These are phyloP conservation scores for Yasuhikotakia modesta DNA, from an alignment of 2,797 vertebrate species.

Conservation along the genomic window DNA sequence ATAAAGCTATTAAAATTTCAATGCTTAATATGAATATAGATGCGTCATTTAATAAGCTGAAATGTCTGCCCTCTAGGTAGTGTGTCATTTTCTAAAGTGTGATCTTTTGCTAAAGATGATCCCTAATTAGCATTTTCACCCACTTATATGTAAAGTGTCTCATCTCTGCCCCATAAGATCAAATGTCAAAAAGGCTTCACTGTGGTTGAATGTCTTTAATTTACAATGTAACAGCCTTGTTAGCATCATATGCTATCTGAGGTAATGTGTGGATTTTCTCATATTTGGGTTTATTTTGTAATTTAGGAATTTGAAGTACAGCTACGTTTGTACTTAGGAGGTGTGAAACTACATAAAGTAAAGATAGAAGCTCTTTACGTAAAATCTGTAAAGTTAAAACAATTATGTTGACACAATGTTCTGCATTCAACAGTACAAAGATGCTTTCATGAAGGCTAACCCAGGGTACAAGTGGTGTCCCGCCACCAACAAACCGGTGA, in stretches of 20 bases:
- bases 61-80: not conserved
- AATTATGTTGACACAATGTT: slow-evolving; percentile 14
- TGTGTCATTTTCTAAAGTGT: not conserved
- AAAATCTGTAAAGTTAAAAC: not conserved
- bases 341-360: too few species aligned
- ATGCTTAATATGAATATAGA: not conserved
- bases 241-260: not conserved
- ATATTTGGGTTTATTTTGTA: not conserved
- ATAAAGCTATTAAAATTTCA: not conserved
- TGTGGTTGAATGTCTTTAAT: not conserved
- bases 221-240: not conserved
- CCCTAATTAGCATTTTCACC: not conserved
- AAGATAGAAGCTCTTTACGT: too few species aligned
- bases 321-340: not conserved
- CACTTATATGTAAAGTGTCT: not conserved
- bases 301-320: not conserved
- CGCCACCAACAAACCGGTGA: slow-evolving; percentile 94
- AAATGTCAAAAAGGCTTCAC: not conserved
- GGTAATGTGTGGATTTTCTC: not conserved
- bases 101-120: not conserved
- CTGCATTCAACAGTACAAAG: slow-evolving; percentile 84
- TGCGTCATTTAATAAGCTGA: not conserved
- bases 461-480: slow-evolving; percentile 99
- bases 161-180: not conserved
- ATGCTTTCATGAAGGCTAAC: slow-evolving; percentile 99